Base-by-base conservation (phyloP, 2,113 vertebrate genomes). In the Tichodroma muraria region DNA sequence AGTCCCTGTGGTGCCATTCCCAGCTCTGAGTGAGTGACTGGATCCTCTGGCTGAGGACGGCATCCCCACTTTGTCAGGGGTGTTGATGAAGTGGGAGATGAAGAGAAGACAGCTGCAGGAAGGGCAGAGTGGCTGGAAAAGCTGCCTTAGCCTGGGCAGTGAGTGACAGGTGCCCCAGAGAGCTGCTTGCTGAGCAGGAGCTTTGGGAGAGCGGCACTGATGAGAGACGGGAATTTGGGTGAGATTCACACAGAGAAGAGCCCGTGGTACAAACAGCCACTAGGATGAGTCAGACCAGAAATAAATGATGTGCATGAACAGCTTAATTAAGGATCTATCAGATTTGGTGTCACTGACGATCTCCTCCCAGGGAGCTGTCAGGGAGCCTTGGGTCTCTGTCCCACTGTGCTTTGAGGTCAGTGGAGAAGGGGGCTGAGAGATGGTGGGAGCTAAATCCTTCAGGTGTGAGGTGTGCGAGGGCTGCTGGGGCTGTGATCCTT, bases 171-270 rank as follows among this genome's bases (percentile, higher is more conserved):
- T 3, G 2, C 6, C 15, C 20, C n/a, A 37, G 54, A 23, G 57
- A 54, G 33, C 57, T 47, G 23, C 35, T 24, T 7, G 47, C 10
- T 11, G 49, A 9, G 19, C 23, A 19, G 54, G 13, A 63, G 10
- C 11, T 31, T 42, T 33, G 35, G n/a, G 47, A 73, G 24, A 49
- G 8, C 0, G 0, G 31, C 1, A 4, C 44, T 10, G 42, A 40
- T 53, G 12, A 33, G 37, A 61, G 37, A n/a, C 21, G 22, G 63
- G 31, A 52, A 10, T 38, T 20, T 27, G 47, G 42, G 38, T 47
- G 69, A 91, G 17, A 20, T 10, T 40, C 24, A 37, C 10, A 8
- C 0, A 21, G 47, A 65, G 69, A 49, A 80, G 28, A 77, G n/a
- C 21, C 20, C 0, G 13, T 16, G 28, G 33, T 69, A 76, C n/a